These are phyloP conservation scores for Bungarus multicinctus DNA, from an alignment of 2,113 vertebrate genomes.

Conservation along the genomic window DNA sequence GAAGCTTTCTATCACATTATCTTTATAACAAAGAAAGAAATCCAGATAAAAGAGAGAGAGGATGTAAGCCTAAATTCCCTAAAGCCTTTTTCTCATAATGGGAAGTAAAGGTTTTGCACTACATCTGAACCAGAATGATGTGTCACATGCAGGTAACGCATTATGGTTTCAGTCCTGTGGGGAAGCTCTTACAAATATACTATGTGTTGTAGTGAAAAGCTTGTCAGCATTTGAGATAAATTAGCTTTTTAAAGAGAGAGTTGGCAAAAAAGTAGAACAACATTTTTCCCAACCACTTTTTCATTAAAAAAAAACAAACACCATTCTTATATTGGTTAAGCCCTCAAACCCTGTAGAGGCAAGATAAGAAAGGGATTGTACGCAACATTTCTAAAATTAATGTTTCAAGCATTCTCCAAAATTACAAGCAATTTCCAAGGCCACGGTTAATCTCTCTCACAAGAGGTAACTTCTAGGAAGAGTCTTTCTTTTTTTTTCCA, in stretches of 20 bases:
- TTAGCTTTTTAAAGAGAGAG: neutral
- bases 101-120: neutral
- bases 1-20: neutral
- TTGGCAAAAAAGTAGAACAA: neutral
- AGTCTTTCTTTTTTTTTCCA: neutral
- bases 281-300: neutral
- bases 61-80: neutral
- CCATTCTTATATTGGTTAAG: neutral
- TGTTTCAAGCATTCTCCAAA: constrained; percentile 5
- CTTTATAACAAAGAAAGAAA: neutral
- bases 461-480: neutral
- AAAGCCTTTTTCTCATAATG: neutral
- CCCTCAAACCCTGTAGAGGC: neutral
- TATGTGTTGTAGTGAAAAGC: neutral
- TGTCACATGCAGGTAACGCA: neutral
- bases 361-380: constrained; percentile 6
- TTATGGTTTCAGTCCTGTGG: neutral
- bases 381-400: neutral
- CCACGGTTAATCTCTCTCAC: constrained; percentile 7
- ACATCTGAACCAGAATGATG: neutral
- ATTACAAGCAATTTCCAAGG: neutral
- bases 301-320: neutral
- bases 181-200: neutral
- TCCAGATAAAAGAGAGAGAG: neutral
- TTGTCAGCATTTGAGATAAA: neutral